Base-by-base conservation (phyloP, 1,140 invertebrate species). In the Trichogramma pretiosum region DNA sequence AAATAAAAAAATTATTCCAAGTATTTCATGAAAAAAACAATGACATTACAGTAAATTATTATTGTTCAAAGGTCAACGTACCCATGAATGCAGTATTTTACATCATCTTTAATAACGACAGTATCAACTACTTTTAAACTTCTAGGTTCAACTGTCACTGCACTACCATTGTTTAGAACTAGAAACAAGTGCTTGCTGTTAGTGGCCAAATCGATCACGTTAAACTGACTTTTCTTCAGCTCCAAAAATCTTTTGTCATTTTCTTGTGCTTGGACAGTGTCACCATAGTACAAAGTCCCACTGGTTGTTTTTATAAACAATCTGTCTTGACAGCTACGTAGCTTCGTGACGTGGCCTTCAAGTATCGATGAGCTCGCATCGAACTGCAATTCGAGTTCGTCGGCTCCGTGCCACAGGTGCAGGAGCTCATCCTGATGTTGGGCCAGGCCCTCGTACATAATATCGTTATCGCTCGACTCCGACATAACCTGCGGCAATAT, bases 81-180 rank as follows among this genome's bases (percentile, higher is more conserved):
- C 59, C 81, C 81, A 59, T 82, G 79, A 36, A 68, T 70, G 54
- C 81, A 83, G 55, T 68, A 75, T 58, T 77, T 78, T 2, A 72
- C 62, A 49, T 83, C 78, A 58, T 83, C 80, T 55, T 75, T 74
- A 14, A 85, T 65, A 50, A 77, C 58, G 30, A 83, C 77, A 61
- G 79, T 79, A 56, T 79, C 74, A 51, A 77, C 58, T 30, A 73
- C 58, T 57, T 67, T 71, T 53, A 81, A 70, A 54, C 67, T 65
- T 44, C 70, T 56, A 55, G 75, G 74, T 55, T 64, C 60, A 41
- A 77, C 72, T 65, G 77, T 79, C 51, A 77, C 75, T 10, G 82
- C 73, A 39, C 74, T 67, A 14, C 82, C 82, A 57, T 75, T 70
- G 34, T 70, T 65, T 63, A 78, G 77, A 46, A 83, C 74, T 44